These are phyloP conservation scores for Margaritifera margaritifera DNA, from an alignment of 2,888 invertebrate species.

Conservation along the genomic window DNA sequence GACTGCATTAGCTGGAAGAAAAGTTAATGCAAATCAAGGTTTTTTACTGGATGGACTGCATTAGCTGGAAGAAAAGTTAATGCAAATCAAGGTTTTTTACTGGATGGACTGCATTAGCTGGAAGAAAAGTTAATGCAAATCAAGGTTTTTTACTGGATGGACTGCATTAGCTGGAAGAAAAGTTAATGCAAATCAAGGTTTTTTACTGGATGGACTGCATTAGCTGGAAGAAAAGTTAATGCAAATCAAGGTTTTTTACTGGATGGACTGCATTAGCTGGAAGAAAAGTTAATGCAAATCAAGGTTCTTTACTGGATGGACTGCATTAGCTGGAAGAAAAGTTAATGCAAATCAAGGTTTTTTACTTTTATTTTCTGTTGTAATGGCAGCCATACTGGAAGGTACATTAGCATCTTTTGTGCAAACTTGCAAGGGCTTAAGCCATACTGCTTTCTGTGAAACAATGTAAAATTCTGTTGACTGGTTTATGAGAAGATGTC, in stretches of 20 bases:
- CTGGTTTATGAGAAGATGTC: no score
- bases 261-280: conserved; percentile 74
- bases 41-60: conserved; percentile 77
- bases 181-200: not conserved
- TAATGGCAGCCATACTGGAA: no score
- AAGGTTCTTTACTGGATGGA: no score
- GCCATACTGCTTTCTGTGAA: no score
- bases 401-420: no score
- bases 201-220: conserved; percentile 77
- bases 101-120: conserved; percentile 76
- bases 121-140: conserved; percentile 5
- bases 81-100: conserved; percentile 65
- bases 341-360: no score
- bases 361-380: no score
- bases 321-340: conserved; percentile 44
- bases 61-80: conserved; percentile 38
- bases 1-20: conserved; percentile 47
- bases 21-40: not conserved
- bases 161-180: conserved; percentile 46
- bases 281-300: no score
- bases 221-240: conserved; percentile 45
- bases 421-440: no score
- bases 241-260: no score
- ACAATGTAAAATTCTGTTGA: no score
- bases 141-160: conserved; percentile 78